Percentiles rank a stretch among this genome's conserved stretches.
These are phyloP conservation scores for Cosmopolites sordidus DNA, from an alignment of 2,888 invertebrate genomes.

Conservation along the genomic window DNA sequence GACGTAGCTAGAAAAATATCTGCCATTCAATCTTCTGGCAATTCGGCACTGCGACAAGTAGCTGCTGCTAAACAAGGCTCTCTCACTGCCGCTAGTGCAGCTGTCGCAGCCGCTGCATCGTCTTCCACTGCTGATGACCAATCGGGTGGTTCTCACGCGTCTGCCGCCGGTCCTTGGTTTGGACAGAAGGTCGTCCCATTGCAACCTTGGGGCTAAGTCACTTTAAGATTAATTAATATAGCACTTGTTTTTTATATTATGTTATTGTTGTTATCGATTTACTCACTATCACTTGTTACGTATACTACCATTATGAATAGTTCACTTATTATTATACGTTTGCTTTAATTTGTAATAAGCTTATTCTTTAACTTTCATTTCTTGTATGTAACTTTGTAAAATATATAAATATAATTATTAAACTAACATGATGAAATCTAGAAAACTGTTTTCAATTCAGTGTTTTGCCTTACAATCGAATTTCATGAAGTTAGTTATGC, in stretches of 20 bases:
- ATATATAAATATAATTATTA: no score
- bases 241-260: not conserved
- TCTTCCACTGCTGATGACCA: slow-evolving; percentile 3
- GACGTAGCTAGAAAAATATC: slow-evolving; percentile 34
- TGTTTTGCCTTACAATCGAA: no score
- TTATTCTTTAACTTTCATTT: no score
- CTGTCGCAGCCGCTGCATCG: slow-evolving; percentile 32
- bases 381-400: no score
- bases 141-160: slow-evolving; percentile 13
- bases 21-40: slow-evolving; percentile 31
- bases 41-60: slow-evolving; percentile 31
- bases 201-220: slow-evolving; percentile 31
- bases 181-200: slow-evolving; percentile 31
- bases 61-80: slow-evolving; percentile 33
- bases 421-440: no score
- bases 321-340: no score
- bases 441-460: no score
- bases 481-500: no score
- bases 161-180: slow-evolving; percentile 26
- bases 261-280: no score
- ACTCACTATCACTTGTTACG: no score
- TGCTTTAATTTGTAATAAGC: no score
- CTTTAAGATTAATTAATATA: not conserved
- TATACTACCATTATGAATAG: no score
- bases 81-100: slow-evolving; percentile 36